A percentile compares a stretch with the other conserved stretches of the same genome.
These are phyloP conservation scores for Scolopax bukidnonensis DNA, from an alignment of 2,797 vertebrate genomes.

Conservation along the genomic window DNA sequence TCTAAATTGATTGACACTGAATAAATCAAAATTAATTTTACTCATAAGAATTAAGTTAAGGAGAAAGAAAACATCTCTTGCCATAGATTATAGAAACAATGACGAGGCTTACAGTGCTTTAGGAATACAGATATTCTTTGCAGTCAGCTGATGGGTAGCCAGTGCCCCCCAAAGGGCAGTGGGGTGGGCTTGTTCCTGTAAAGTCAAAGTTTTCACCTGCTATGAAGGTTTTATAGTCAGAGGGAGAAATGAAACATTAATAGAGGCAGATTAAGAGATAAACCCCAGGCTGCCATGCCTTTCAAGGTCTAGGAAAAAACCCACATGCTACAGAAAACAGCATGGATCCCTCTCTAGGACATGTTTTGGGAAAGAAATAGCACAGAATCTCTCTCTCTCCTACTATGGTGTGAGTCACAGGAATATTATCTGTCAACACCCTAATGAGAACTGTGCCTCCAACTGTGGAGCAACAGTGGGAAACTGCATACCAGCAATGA, in stretches of 20 bases:
- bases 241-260: not conserved
- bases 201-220: not conserved
- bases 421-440: conserved; percentile 30
- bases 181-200: not conserved
- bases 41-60: not conserved
- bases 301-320: not conserved
- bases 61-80: conserved; percentile 4
- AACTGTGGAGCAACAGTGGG: not conserved
- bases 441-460: conserved; percentile 21
- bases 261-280: not conserved
- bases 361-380: not conserved
- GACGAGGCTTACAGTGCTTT: not conserved
- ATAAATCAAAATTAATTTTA: conserved; percentile 40
- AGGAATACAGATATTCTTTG: not conserved
- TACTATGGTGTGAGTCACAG: not conserved
- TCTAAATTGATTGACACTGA: conserved; percentile 9
- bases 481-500: conserved; percentile 1
- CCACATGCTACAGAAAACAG: not conserved
- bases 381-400: not conserved
- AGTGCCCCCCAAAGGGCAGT: not conserved
- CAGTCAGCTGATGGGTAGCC: not conserved
- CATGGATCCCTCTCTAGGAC: not conserved
- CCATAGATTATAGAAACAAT: not conserved
- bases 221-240: not conserved
- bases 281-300: not conserved